phyloP scores from a whole-genome alignment of 2,113 vertebrate species.

The Hassar affinis region DNA sequence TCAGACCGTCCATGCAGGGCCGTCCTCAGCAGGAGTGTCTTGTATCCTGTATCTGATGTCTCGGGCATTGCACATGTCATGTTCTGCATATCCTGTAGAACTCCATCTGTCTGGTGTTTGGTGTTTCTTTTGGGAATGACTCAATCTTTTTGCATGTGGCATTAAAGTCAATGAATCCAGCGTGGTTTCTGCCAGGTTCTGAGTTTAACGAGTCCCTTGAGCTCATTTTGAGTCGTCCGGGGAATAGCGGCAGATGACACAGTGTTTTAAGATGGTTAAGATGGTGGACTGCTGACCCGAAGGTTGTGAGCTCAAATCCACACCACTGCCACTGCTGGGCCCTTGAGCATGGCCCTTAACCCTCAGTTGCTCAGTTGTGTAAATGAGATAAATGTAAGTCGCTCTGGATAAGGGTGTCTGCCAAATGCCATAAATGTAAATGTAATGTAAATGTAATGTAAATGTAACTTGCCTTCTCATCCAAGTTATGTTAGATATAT shows the following conservation, averaged over 20 bases:
- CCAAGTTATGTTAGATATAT: neutral
- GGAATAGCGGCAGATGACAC: neutral
- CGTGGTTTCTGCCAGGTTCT: neutral
- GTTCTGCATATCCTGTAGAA: neutral
- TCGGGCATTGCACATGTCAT: too few species aligned
- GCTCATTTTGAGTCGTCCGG: neutral
- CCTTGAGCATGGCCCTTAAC: too few species aligned
- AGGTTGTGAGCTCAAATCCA: too few species aligned
- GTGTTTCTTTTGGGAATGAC: neutral
- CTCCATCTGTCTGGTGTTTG: neutral
- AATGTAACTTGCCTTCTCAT: neutral
- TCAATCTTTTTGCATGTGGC: neutral
- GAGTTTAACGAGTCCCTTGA: neutral
- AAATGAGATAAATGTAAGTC: too few species aligned
- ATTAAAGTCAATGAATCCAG: neutral
- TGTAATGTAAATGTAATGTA: neutral
- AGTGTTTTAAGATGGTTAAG: too few species aligned
- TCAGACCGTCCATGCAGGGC: too few species aligned
- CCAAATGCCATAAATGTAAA: too few species aligned
- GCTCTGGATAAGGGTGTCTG: neutral
- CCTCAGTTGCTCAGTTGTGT: too few species aligned
- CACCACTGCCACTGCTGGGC: too few species aligned
- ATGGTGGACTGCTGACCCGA: too few species aligned
- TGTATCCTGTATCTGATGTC: too few species aligned
- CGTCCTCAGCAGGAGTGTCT: too few species aligned